Evolutionary conservation across 2,797 vertebrate species (phyloP).

Genomic region (Mionectes olivaceus): DNA sequence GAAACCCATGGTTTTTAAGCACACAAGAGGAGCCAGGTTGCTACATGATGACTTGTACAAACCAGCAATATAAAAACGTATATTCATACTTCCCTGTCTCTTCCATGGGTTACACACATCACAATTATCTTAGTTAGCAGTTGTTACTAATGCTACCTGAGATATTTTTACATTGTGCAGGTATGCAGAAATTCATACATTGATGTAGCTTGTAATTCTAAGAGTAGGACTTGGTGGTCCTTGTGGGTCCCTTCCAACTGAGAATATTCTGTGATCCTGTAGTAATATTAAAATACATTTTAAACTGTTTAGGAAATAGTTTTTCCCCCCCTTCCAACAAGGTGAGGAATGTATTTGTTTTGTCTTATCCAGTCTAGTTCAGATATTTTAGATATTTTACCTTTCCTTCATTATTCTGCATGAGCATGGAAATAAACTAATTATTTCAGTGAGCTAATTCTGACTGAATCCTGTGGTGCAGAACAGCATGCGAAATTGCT

Average conservation of each 20-base stretch:
- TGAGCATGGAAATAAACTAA: neutral
- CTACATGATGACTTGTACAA: neutral
- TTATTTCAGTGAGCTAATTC: conserved; percentile 37
- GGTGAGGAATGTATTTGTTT: neutral
- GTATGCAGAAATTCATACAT: neutral
- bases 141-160: neutral
- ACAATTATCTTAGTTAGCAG: neutral
- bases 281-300: neutral
- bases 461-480: conserved; percentile 44
- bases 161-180: neutral
- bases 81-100: neutral
- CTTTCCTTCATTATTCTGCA: conserved; percentile 3
- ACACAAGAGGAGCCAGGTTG: neutral
- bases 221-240: neutral
- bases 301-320: neutral
- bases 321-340: neutral
- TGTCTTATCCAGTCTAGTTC: neutral
- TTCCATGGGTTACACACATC: neutral
- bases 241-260: neutral
- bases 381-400: neutral
- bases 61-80: neutral
- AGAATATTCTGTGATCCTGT: neutral
- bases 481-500: conserved; percentile 28
- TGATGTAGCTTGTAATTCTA: neutral
- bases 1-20: neutral